Percentiles rank a stretch among this genome's conserved stretches.
Evolutionary conservation across 2,888 invertebrate species (phyloP).

Genomic region (Melanostoma mellinum): DNA sequence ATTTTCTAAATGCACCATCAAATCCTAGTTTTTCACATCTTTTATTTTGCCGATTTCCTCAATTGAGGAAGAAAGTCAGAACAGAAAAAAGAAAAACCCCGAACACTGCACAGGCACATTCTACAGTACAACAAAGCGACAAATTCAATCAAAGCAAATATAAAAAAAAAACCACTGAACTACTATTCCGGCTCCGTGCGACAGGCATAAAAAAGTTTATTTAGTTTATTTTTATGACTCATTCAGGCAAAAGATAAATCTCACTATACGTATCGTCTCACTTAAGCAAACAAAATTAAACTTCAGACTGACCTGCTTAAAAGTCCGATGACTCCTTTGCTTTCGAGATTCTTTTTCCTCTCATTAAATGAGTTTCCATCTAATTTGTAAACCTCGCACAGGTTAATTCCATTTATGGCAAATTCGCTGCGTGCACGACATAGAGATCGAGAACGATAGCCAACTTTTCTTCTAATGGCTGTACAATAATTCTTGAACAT

Average conservation of each 20-base stretch:
- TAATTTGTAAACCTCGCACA: slow-evolving; percentile 58
- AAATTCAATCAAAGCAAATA: slow-evolving; percentile 41
- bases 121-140: slow-evolving; percentile 1
- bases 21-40: slow-evolving; percentile 3
- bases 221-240: slow-evolving; percentile 51
- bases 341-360: slow-evolving; percentile 36
- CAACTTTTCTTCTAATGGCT: slow-evolving; percentile 44
- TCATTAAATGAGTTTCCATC: slow-evolving; percentile 9
- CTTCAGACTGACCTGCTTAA: slow-evolving; percentile 7
- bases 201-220: slow-evolving; percentile 33
- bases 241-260: slow-evolving; percentile 32
- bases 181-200: slow-evolving; percentile 10
- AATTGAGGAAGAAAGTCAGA: slow-evolving; percentile 15
- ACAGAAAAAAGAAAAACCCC: slow-evolving; percentile 9
- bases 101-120: not conserved
- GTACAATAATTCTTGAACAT: slow-evolving; percentile 28
- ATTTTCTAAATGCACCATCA: slow-evolving; percentile 36
- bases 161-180: slow-evolving; percentile 12
- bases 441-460: slow-evolving; percentile 59
- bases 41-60: slow-evolving; percentile 12
- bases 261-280: not conserved
- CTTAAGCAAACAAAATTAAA: too few species aligned
- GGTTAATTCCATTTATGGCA: slow-evolving; percentile 64
- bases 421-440: slow-evolving; percentile 64
- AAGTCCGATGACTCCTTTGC: slow-evolving; percentile 31